phyloP scores from a whole-genome alignment of 2,113 vertebrate species.

The Thryonomys swinderianus region DNA sequence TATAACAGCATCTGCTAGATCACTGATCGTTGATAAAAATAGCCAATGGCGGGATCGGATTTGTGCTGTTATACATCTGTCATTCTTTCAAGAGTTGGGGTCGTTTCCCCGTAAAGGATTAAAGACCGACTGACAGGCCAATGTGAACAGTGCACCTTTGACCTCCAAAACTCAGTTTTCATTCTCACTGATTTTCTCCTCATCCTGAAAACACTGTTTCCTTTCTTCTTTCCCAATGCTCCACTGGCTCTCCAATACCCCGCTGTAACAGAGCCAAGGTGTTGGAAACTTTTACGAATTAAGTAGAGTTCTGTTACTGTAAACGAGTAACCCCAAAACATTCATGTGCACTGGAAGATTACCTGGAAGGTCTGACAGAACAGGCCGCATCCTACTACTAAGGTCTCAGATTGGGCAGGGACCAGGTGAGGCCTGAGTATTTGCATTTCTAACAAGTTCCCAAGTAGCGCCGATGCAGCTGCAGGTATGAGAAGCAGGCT shows the following conservation, averaged over 20 bases:
- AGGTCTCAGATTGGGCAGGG: background rate
- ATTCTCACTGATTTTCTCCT: background rate
- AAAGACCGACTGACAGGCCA: background rate
- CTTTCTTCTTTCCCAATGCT: background rate
- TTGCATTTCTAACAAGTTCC: background rate
- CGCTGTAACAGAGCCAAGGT: background rate
- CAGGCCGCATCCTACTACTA: rapidly evolving
- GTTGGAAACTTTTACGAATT: background rate
- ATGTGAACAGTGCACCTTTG: background rate
- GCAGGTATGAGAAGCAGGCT: background rate
- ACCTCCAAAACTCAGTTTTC: background rate
- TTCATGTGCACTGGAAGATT: rapidly evolving
- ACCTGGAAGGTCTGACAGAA: background rate
- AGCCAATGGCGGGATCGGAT: background rate
- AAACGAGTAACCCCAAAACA: background rate
- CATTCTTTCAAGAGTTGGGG: background rate
- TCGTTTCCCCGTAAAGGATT: background rate
- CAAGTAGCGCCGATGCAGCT: too few relatives aligned
- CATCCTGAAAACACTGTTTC: background rate
- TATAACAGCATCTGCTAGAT: background rate
- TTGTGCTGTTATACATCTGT: background rate
- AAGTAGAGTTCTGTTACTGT: background rate
- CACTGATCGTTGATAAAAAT: background rate
- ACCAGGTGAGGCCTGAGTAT: background rate
- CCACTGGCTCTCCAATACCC: background rate